Base-by-base conservation (phyloP, 2,797 vertebrate genomes). In the Darevskia mixta region DNA sequence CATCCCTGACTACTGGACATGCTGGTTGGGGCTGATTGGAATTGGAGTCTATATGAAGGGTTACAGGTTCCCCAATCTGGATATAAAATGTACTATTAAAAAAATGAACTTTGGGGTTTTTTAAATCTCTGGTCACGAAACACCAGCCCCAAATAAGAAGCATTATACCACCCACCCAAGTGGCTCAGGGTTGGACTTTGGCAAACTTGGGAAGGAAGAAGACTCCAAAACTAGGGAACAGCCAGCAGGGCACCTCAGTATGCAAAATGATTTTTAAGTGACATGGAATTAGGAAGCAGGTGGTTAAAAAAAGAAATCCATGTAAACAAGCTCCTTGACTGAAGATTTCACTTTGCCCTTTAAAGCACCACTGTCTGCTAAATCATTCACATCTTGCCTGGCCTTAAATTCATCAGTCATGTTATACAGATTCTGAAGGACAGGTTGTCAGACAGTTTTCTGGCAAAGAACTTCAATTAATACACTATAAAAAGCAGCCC, bases 401-500 rank as follows among this genome's bases (percentile, higher is more conserved):
- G 45, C 43, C 49, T 72, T 13, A 8, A 85, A 80, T 66, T 82
- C 83, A 43, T 61, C 87, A 49, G 35, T 69, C 41, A 45, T 72
- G 75, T 0, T 29, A 38, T 3, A 73, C 82, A 1, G 0, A 66
- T 61, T 8, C 75, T n/a, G 84, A 76, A 88, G 85, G 82, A 83
- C 91, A 85, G 82, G 84, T 80, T 82, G 85, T 77, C 73, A 90
- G 82, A 88, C 5, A 4, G 66, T 86, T 89, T 86, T 80, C 92
- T 88, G 84, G 79, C 90, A 83, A 73, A 82, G 2, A 69, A 0
- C 85, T 85, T 18, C 90, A 10, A 29, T 41, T 87, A 81, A 0
- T 55, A 86, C 80, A 3, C 69, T 71, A 66, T 15, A 84, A 86
- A 85, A 88, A 89, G 83, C 85, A 92, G 86, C 87, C 89, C 90